A percentile compares a stretch with the other conserved stretches of the same genome.
phyloP scores from a whole-genome alignment of 2,113 vertebrate genomes.

The Thomomys bottae region DNA sequence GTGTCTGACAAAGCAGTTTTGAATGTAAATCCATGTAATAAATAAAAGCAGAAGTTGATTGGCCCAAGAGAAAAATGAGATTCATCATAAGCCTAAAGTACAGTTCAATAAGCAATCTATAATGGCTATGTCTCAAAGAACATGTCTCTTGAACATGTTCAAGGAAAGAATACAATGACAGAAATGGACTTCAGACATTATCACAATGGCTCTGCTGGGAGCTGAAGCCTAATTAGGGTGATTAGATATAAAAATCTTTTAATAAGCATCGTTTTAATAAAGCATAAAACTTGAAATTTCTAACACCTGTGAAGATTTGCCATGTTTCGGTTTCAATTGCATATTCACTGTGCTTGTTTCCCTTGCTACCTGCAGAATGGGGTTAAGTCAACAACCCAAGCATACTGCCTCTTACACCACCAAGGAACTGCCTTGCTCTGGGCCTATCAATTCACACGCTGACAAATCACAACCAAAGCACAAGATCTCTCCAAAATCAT shows the following conservation, averaged over 20 bases:
- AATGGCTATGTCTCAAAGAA: not conserved
- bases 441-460: conserved; percentile 50
- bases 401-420: not conserved
- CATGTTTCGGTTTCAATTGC: conserved; percentile 52
- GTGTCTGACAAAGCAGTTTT: conserved; percentile 61
- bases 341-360: conserved; percentile 1
- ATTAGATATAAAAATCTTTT: conserved; percentile 60
- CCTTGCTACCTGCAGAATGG: conserved; percentile 37
- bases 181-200: conserved; percentile 36
- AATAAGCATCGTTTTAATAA: conserved; percentile 64
- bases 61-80: conserved; percentile 15
- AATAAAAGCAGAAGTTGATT: conserved; percentile 45
- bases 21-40: conserved; percentile 51
- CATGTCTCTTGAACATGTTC: conserved; percentile 10
- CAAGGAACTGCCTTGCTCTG: conserved; percentile 41
- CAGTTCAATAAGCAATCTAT: not conserved
- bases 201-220: conserved; percentile 36
- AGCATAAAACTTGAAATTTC: conserved; percentile 53
- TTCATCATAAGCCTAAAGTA: conserved; percentile 12
- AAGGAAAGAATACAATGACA: not conserved
- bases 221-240: conserved; percentile 43
- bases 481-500: conserved; percentile 56
- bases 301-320: conserved; percentile 55
- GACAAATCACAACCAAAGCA: conserved; percentile 54
- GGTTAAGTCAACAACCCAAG: conserved; percentile 38